Percentiles rank a stretch among this genome's conserved stretches.
phyloP scores from a whole-genome alignment of 2,888 invertebrate genomes.

The Oasisia sp. region DNA sequence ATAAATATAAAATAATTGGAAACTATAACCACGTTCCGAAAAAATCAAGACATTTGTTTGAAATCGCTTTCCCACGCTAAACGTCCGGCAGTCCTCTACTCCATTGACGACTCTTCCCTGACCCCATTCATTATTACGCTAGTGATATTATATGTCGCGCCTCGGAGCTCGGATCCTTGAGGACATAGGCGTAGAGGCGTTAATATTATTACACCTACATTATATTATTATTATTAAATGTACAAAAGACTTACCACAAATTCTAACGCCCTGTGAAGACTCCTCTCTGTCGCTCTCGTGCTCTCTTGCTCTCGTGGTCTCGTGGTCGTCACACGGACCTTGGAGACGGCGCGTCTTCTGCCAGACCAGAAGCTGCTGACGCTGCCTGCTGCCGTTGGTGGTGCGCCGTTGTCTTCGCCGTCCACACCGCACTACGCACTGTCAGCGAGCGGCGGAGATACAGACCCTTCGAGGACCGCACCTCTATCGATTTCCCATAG shows the following conservation, averaged over 20 bases:
- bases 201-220: too few relatives aligned
- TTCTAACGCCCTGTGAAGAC: background rate
- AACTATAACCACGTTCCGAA: too few relatives aligned
- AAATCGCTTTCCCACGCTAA: too few relatives aligned
- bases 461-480: background rate
- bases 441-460: background rate
- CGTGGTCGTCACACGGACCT: background rate
- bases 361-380: too few relatives aligned
- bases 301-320: background rate
- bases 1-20: too few relatives aligned
- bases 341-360: background rate
- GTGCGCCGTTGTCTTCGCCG: background rate
- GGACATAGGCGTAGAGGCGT: too few relatives aligned
- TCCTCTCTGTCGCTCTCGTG: background rate
- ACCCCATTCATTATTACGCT: too few relatives aligned
- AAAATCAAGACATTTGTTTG: too few relatives aligned
- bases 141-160: too few relatives aligned
- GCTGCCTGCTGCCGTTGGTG: background rate
- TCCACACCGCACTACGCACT: background rate
- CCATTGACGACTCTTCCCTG: too few relatives aligned
- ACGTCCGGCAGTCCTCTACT: too few relatives aligned
- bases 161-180: too few relatives aligned
- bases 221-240: background rate
- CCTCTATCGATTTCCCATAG: background rate
- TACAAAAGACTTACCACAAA: background rate